These are phyloP conservation scores for Anguilla rostrata DNA, from an alignment of 2,113 vertebrate genomes.

Conservation along the genomic window DNA sequence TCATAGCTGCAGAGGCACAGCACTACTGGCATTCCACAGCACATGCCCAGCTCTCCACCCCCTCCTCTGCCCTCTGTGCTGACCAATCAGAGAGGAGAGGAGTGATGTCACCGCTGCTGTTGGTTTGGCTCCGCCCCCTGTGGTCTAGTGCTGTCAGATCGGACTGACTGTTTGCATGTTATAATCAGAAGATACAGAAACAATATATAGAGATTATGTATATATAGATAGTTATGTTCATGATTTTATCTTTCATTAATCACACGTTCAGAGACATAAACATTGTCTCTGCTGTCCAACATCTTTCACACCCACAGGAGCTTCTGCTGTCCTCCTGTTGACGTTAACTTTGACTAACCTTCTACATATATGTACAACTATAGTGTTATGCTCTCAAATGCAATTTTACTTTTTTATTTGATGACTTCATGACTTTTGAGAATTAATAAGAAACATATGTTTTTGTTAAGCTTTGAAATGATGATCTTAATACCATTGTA, in stretches of 20 bases:
- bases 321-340: slow-evolving; percentile 57
- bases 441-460: slow-evolving; percentile 49
- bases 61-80: neutral
- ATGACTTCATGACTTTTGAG: slow-evolving; percentile 53
- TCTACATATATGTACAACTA: slow-evolving; percentile 71
- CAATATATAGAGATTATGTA: slow-evolving; percentile 68
- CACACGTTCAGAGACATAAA: slow-evolving; percentile 49
- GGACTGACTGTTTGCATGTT: slow-evolving; percentile 80
- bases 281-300: slow-evolving; percentile 55
- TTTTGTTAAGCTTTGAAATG: slow-evolving; percentile 65
- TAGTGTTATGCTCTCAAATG: slow-evolving; percentile 71
- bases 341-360: slow-evolving; percentile 57
- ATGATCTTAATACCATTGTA: slow-evolving; percentile 60
- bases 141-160: slow-evolving; percentile 75
- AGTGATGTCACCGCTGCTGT: slow-evolving; percentile 42
- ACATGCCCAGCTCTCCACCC: neutral
- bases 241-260: slow-evolving; percentile 49
- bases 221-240: slow-evolving; percentile 50
- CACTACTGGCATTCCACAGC: neutral
- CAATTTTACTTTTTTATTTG: slow-evolving; percentile 49
- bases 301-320: slow-evolving; percentile 48
- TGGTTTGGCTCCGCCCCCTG: slow-evolving; percentile 42
- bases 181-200: slow-evolving; percentile 74
- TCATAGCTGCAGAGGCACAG: neutral
- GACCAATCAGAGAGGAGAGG: slow-evolving; percentile 38